phyloP scores from a whole-genome alignment of 2,888 invertebrate genomes.

The Xylophagus ater region DNA sequence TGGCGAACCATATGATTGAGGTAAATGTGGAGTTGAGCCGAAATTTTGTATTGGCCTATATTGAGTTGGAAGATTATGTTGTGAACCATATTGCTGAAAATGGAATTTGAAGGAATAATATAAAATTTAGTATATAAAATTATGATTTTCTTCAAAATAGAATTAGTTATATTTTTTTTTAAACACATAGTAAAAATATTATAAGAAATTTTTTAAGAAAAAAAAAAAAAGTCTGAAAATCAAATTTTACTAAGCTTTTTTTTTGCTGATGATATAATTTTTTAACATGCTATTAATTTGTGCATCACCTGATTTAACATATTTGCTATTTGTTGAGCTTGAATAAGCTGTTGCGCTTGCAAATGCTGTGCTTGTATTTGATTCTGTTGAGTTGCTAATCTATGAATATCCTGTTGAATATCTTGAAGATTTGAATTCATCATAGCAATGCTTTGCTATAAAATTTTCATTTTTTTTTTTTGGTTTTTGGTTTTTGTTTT shows the following conservation, averaged over 20 bases:
- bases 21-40: slow-evolving; percentile 38
- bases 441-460: slow-evolving; percentile 41
- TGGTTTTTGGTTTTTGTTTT: no score
- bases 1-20: slow-evolving; percentile 31
- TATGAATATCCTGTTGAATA: slow-evolving; percentile 87
- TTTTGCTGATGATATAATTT: no score
- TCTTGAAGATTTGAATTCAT: slow-evolving; percentile 91
- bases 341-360: slow-evolving; percentile 46
- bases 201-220: neutral
- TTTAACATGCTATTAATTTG: neutral
- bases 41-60: slow-evolving; percentile 32
- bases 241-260: no score
- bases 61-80: slow-evolving; percentile 42
- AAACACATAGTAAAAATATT: neutral
- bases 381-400: slow-evolving; percentile 71
- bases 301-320: slow-evolving; percentile 35
- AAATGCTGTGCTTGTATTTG: slow-evolving; percentile 55
- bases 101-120: no score
- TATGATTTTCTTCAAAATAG: no score
- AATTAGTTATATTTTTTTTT: neutral
- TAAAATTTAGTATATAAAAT: no score
- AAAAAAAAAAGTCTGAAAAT: neutral
- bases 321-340: slow-evolving; percentile 44
- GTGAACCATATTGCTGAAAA: slow-evolving; percentile 45
- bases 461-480: no score